Conservation (phyloP, 2,888 invertebrate genomes). For the Andricus quercusramuli region DNA sequence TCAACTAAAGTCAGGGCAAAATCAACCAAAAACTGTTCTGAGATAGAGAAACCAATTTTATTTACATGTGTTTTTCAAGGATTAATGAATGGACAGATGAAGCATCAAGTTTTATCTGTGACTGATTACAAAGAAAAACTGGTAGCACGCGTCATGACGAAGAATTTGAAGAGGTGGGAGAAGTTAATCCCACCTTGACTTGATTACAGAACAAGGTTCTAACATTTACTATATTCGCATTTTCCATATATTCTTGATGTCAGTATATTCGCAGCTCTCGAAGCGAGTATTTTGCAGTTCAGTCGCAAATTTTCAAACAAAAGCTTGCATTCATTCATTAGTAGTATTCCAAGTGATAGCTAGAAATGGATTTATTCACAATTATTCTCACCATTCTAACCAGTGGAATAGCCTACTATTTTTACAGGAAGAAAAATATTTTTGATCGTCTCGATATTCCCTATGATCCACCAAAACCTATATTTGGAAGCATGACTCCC, state of each 20-base stretch:
- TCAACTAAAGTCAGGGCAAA: no score
- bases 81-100: no score
- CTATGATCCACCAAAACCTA: conserved; percentile 44
- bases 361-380: not conserved
- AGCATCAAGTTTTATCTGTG: no score
- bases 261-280: not conserved
- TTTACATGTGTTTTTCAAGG: no score
- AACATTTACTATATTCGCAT: no score
- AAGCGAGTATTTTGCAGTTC: not conserved
- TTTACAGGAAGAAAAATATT: not conserved
- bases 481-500: conserved; percentile 55
- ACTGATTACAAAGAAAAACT: no score
- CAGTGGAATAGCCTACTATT: not conserved
- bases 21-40: no score
- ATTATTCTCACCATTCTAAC: not conserved
- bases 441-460: conserved; percentile 24
- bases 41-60: no score
- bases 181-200: no score
- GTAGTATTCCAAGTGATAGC: not conserved
- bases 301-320: not conserved
- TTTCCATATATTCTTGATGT: not conserved
- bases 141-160: no score
- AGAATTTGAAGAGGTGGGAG: no score
- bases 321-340: not conserved
- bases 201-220: no score